These are phyloP conservation scores for Drosophila kepulauana DNA, from an alignment of 1,140 invertebrate genomes.

Conservation along the genomic window DNA sequence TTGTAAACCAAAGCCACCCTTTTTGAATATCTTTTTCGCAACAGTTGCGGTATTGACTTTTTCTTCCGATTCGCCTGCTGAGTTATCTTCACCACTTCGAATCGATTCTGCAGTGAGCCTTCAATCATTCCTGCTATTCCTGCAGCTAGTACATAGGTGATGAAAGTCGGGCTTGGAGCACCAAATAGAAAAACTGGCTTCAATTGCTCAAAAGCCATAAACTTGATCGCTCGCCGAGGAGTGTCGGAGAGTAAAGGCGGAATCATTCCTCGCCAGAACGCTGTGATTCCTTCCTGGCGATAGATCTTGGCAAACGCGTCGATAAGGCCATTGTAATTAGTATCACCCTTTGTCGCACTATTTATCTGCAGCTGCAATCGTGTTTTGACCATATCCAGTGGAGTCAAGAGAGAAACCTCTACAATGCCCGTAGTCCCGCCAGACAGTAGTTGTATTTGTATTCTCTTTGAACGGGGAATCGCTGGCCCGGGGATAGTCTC, in stretches of 20 bases:
- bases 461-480: not conserved
- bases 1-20: constrained; percentile 90
- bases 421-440: not conserved
- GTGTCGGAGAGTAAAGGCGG: constrained; percentile 96
- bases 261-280: constrained; percentile 95
- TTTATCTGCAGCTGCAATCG: constrained; percentile 48
- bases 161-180: constrained; percentile 87
- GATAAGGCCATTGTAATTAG: constrained; percentile 90
- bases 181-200: constrained; percentile 93
- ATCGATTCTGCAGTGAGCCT: constrained; percentile 94
- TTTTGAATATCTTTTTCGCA: constrained; percentile 90
- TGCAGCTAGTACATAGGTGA: constrained; percentile 94
- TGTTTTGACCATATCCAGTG: constrained; percentile 60
- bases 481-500: not conserved
- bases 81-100: constrained; percentile 96
- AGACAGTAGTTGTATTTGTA: not conserved
- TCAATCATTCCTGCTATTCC: constrained; percentile 93
- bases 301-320: constrained; percentile 96
- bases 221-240: constrained; percentile 96
- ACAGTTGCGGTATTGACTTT: constrained; percentile 91
- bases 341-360: not conserved
- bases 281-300: constrained; percentile 90
- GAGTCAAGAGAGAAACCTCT: constrained; percentile 26
- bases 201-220: constrained; percentile 95
- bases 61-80: constrained; percentile 89